Base-by-base conservation (phyloP, 2,888 invertebrate genomes). In the Griposia aprilina region DNA sequence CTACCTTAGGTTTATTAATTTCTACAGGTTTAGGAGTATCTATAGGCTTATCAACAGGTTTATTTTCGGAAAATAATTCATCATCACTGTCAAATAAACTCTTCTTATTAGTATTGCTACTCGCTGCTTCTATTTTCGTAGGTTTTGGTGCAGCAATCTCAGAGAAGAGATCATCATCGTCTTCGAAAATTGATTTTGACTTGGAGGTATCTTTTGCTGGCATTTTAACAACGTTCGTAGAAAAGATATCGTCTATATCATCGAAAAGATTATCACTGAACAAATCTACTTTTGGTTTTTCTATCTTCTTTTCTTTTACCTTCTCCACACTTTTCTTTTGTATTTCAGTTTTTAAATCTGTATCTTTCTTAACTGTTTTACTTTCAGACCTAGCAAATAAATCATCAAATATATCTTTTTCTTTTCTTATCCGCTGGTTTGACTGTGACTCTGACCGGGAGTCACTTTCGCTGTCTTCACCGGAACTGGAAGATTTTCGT, bases 211-310 rank as follows among this genome's bases (percentile, higher is more conserved):
- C 75, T 72, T 87, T 86, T 4, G 91, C 83, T 13, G 91, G 86
- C 75, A 84, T 90, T 88, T 90, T 94, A 20, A 91, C 87, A 52
- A 94, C 87, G 60, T 93, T 92, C n/a, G 90, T 93, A 15, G 94
- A 92, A 82, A 96, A 96, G 67, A 96, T 94, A 90, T 96, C 95
- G 86, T 96, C 96, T 8, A 96, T 94, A 84, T 97, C 96, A 92
- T 96, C 97, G 86, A 97, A 97, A 72, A 97, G 88, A 87, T 95
- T 93, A 85, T 96, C 96, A 80, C 91, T 94, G 67, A 96, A 96
- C 8, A 95, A 80, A 90, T 96, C 95, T 36, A 94, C 88, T 84
- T 93, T 94, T 45, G 84, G 62, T 77, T 92, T 91, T 52, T 89
- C 88, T 7, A 86, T 26, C 30, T 63, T 80, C 20, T 87, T 87